phyloP scores from a whole-genome alignment of 2,113 vertebrate genomes.

The Myiozetetes cayanensis region DNA sequence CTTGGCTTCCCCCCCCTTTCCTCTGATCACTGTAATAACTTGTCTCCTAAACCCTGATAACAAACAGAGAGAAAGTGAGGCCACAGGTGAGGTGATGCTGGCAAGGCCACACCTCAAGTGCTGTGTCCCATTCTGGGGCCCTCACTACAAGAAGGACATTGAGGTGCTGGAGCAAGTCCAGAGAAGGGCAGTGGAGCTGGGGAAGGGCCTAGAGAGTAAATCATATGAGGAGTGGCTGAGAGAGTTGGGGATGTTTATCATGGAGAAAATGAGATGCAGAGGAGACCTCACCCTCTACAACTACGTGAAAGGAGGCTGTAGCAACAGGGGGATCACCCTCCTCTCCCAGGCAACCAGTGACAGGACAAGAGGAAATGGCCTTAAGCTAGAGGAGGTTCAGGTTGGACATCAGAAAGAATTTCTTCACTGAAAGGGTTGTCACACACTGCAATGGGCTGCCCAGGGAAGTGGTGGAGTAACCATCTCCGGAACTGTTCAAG shows the following conservation, averaged over 20 bases:
- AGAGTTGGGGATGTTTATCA: neutral
- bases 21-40: neutral
- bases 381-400: neutral
- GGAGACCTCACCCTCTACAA: neutral
- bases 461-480: neutral
- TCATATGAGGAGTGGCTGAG: neutral
- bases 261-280: neutral
- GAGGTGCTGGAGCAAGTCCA: neutral
- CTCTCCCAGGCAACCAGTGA: neutral
- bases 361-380: neutral
- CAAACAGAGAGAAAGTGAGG: neutral
- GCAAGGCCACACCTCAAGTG: neutral
- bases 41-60: neutral
- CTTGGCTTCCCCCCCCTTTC: neutral
- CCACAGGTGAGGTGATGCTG: neutral
- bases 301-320: neutral
- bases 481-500: neutral
- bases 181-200: neutral
- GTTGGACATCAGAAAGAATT: neutral
- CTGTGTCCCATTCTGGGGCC: neutral
- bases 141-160: neutral
- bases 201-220: neutral
- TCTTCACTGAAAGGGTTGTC: neutral
- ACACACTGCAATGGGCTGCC: neutral
- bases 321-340: accelerated